Evolutionary conservation across 2,888 invertebrate species (phyloP).

Genomic region (Adelphocoris suturalis): DNA sequence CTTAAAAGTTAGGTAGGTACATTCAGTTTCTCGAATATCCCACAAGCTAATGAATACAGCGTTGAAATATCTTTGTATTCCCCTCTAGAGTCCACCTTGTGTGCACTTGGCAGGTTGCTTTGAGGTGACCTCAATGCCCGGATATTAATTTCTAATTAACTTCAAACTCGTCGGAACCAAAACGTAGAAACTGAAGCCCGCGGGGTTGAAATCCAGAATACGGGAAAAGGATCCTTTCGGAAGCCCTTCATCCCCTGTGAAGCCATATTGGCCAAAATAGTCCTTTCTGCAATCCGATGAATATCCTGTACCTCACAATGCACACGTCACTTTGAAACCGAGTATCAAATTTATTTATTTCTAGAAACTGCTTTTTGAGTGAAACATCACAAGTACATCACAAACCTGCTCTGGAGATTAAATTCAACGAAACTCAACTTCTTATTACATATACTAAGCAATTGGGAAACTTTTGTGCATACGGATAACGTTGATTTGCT

Average conservation of each 20-base stretch:
- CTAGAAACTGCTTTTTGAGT: too few relatives aligned
- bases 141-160: conserved; percentile 49
- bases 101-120: conserved; percentile 57
- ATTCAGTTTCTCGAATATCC: not conserved
- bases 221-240: not conserved
- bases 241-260: not conserved
- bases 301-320: not conserved
- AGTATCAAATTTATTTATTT: too few relatives aligned
- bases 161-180: not conserved
- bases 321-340: too few relatives aligned
- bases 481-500: too few relatives aligned
- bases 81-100: not conserved
- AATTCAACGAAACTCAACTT: too few relatives aligned
- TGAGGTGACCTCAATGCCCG: not conserved
- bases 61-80: not conserved
- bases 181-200: not conserved
- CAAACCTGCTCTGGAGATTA: too few relatives aligned
- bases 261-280: not conserved
- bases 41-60: not conserved
- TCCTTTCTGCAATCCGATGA: not conserved
- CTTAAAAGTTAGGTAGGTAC: not conserved
- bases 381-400: too few relatives aligned
- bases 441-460: too few relatives aligned
- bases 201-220: not conserved
- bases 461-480: too few relatives aligned